These are phyloP conservation scores for Drosophila hydei DNA, from an alignment of 1,140 invertebrate genomes.

Conservation along the genomic window DNA sequence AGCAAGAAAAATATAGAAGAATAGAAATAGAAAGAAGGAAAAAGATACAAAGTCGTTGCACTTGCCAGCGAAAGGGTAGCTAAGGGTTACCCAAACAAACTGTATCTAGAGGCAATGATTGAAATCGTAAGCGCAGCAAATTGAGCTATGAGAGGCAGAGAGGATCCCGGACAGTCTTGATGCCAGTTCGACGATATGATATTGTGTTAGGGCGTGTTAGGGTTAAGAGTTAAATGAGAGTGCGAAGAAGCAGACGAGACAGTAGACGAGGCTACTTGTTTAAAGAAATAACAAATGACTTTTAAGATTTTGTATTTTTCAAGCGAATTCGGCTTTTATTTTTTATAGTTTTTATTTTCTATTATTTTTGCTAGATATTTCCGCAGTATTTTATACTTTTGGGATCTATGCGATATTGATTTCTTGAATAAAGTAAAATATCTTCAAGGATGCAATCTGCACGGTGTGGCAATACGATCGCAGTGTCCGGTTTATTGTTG, in stretches of 20 bases:
- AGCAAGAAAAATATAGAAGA: background rate
- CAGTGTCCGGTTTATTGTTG: constrained; percentile 77
- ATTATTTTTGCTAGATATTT: constrained; percentile 30
- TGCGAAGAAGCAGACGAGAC: background rate
- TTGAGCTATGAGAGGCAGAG: constrained; percentile 21
- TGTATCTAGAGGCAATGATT: constrained; percentile 36
- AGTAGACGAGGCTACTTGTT: constrained; percentile 2
- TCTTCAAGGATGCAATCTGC: constrained; percentile 41
- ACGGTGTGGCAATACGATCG: constrained; percentile 63
- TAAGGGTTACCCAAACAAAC: constrained; percentile 11
- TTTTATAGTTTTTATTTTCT: constrained; percentile 2
- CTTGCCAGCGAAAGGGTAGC: constrained; percentile 57
- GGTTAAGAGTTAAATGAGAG: constrained; percentile 40
- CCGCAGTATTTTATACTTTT: constrained; percentile 10
- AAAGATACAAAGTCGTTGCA: constrained; percentile 49
- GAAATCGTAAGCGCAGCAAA: constrained; percentile 60
- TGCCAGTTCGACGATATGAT: constrained; percentile 39
- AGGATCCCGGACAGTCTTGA: constrained; percentile 12
- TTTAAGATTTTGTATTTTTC: constrained; percentile 19
- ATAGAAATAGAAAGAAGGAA: constrained; percentile 13
- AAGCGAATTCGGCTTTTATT: constrained; percentile 9
- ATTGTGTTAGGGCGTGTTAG: constrained; percentile 34
- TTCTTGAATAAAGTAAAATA: constrained; percentile 16
- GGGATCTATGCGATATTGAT: constrained; percentile 22
- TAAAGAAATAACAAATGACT: constrained; percentile 53